A percentile compares a stretch with the other conserved stretches of the same genome.
phyloP scores from a whole-genome alignment of 37 sponge, comb jelly and placozoan species.

The Theonella swinhoei region DNA sequence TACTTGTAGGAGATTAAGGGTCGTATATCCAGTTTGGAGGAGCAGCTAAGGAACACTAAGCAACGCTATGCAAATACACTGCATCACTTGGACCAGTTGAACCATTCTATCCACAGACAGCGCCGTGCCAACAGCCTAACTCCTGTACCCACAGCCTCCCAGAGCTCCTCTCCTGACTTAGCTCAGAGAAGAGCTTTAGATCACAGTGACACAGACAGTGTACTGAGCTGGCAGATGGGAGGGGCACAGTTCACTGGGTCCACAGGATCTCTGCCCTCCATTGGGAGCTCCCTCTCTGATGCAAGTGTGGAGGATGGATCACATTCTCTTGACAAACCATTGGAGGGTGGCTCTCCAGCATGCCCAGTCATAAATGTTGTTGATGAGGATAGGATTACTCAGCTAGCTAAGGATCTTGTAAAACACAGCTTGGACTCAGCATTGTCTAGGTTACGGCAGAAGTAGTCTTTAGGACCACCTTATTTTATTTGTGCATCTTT shows the following conservation, averaged over 20 bases:
- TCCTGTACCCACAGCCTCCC: not conserved
- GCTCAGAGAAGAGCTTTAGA: not conserved
- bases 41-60: slow-evolving; percentile 24
- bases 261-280: slow-evolving; percentile 38
- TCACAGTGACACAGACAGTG: not conserved
- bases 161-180: not conserved
- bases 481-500: no score
- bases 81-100: slow-evolving; percentile 40
- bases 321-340: no score
- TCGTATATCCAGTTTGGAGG: slow-evolving; percentile 5
- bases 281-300: slow-evolving; percentile 7
- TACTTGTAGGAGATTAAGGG: not conserved
- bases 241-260: slow-evolving; percentile 30
- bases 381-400: not conserved
- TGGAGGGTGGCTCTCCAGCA: no score
- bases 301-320: not conserved
- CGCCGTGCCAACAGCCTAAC: not conserved
- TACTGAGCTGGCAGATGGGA: slow-evolving; percentile 27
- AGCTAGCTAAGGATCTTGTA: not conserved
- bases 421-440: not conserved
- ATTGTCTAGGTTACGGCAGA: not conserved
- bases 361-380: not conserved
- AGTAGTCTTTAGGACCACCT: no score
- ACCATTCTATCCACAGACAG: slow-evolving; percentile 34
- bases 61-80: slow-evolving; percentile 28